Percentiles rank a stretch among this genome's conserved stretches.
Conservation (phyloP, 2,113 vertebrate genomes). For the Cyprinodon tularosa region DNA sequence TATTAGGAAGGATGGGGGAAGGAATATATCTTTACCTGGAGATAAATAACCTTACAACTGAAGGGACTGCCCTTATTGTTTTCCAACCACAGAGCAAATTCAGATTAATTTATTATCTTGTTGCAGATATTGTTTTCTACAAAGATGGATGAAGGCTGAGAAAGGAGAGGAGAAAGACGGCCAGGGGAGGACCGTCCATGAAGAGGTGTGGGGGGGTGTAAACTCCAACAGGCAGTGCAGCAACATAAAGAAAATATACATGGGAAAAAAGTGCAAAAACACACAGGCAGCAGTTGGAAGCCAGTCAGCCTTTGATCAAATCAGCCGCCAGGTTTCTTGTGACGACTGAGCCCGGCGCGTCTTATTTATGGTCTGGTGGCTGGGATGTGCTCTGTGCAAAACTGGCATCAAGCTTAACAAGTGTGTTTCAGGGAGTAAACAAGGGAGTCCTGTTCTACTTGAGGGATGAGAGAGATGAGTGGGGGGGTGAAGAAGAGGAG, state of each 20-base stretch:
- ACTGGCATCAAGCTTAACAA: slow-evolving; percentile 50
- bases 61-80: slow-evolving; percentile 52
- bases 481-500: slow-evolving; percentile 22
- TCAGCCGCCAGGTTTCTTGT: slow-evolving; percentile 42
- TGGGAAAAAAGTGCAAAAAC: slow-evolving; percentile 36
- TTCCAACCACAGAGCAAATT: slow-evolving; percentile 18
- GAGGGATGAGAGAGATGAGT: slow-evolving; percentile 37
- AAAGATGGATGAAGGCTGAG: slow-evolving; percentile 55
- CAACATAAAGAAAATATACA: slow-evolving; percentile 53
- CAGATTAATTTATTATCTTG: slow-evolving; percentile 55
- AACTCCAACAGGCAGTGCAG: slow-evolving; percentile 36
- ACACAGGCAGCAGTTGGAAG: slow-evolving; percentile 6
- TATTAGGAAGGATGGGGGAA: slow-evolving; percentile 23
- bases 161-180: neutral
- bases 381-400: slow-evolving; percentile 21
- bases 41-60: slow-evolving; percentile 56
- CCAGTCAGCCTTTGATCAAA: slow-evolving; percentile 65
- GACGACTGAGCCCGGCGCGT: slow-evolving; percentile 20
- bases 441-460: slow-evolving; percentile 43
- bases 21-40: slow-evolving; percentile 54
- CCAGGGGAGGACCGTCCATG: neutral
- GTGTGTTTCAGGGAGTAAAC: slow-evolving; percentile 15
- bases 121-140: slow-evolving; percentile 52
- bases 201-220: slow-evolving; percentile 5
- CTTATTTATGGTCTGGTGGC: slow-evolving; percentile 48